A percentile compares a stretch with the other conserved stretches of the same genome.
These are phyloP conservation scores for Lagopus leucura DNA, from an alignment of 2,113 vertebrate genomes.

Conservation along the genomic window DNA sequence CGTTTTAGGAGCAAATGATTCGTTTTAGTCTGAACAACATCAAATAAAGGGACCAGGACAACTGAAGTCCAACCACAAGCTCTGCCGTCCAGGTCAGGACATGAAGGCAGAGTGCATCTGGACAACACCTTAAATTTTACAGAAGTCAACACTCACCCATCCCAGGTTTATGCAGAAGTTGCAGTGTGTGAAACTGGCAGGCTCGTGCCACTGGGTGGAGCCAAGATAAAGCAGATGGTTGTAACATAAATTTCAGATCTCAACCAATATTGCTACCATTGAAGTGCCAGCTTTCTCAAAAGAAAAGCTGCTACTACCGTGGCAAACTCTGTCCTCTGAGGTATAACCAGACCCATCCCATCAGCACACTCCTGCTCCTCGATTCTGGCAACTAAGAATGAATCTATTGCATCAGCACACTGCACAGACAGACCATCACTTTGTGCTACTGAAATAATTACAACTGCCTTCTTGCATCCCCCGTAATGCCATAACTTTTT, in stretches of 20 bases:
- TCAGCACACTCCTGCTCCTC: neutral
- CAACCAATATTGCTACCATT: rapidly evolving
- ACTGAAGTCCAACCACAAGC: neutral
- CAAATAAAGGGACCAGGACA: rapidly evolving
- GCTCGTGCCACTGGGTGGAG: slow-evolving; percentile 39
- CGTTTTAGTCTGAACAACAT: neutral
- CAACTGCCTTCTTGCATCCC: neutral
- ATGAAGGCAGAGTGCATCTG: rapidly evolving
- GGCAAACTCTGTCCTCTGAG: neutral
- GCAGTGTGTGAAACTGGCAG: neutral
- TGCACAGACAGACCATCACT: neutral
- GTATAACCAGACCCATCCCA: neutral
- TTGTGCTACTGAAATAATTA: neutral
- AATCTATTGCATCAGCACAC: neutral
- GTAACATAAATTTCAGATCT: neutral
- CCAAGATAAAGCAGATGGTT: slow-evolving; percentile 46
- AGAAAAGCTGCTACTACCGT: neutral
- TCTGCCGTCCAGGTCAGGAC: rapidly evolving
- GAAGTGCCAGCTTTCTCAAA: neutral
- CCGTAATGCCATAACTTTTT: neutral
- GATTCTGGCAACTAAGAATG: neutral
- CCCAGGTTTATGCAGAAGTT: rapidly evolving
- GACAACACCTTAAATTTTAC: rapidly evolving
- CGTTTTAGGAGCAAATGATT: rapidly evolving
- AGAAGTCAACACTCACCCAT: rapidly evolving